Evolutionary conservation across 2,888 invertebrate genomes (phyloP).

Genomic region (Volucella bombylans): DNA sequence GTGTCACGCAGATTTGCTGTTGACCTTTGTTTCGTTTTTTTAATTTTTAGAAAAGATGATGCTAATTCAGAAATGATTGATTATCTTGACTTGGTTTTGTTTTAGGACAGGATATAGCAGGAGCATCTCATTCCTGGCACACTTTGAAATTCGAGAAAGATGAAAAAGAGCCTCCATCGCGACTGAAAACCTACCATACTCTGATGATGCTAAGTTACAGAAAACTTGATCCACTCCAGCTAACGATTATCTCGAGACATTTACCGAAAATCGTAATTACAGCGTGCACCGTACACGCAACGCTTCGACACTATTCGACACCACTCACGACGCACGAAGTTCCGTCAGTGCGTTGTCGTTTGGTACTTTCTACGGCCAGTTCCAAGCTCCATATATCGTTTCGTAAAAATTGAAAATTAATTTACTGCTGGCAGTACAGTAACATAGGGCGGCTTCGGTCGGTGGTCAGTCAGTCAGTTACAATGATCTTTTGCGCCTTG

Average conservation of each 20-base stretch:
- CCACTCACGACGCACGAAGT: slow-evolving; percentile 17
- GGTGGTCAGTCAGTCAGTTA: slow-evolving; percentile 51
- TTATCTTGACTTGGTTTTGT: slow-evolving; percentile 8
- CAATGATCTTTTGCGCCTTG: slow-evolving; percentile 57
- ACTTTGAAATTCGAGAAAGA: slow-evolving; percentile 33
- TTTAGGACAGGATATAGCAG: background rate
- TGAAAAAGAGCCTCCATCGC: background rate
- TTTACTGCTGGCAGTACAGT: slow-evolving; percentile 57
- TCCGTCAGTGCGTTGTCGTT: background rate
- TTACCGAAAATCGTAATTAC: slow-evolving; percentile 50
- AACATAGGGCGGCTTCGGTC: slow-evolving; percentile 16
- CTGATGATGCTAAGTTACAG: background rate
- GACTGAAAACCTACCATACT: background rate
- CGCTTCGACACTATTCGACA: slow-evolving; percentile 25
- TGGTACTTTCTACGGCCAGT: slow-evolving; percentile 5
- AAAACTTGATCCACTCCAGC: background rate
- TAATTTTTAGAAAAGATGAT: background rate
- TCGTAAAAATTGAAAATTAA: slow-evolving; percentile 67
- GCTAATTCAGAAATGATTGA: background rate
- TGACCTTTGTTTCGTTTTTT: background rate
- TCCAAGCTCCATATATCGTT: slow-evolving; percentile 10
- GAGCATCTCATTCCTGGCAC: slow-evolving; percentile 60
- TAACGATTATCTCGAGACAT: slow-evolving; percentile 35
- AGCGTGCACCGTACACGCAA: slow-evolving; percentile 48
- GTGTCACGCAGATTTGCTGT: background rate